phyloP scores from a whole-genome alignment of 2,888 invertebrate genomes.

The Phrixothrix hirtus region DNA sequence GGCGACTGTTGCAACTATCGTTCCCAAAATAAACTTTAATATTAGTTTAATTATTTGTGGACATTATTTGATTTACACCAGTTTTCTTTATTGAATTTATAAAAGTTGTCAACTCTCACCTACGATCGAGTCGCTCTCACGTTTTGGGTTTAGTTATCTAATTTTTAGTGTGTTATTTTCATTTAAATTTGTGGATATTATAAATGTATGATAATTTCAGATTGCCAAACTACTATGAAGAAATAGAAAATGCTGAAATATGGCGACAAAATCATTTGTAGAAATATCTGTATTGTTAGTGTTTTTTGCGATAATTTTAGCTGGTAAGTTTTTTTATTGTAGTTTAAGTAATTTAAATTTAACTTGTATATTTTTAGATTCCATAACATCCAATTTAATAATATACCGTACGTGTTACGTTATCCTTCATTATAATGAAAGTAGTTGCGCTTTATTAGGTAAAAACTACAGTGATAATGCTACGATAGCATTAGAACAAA shows the following conservation, averaged over 20 bases:
- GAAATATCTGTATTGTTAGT: not conserved
- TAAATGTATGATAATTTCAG: too few relatives aligned
- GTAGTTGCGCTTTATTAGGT: constrained; percentile 65
- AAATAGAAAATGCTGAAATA: not conserved
- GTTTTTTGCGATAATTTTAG: not conserved
- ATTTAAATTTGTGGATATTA: not conserved
- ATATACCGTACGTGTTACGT: constrained; percentile 71
- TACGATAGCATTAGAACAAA: constrained; percentile 57
- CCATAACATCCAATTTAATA: constrained; percentile 68
- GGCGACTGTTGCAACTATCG: too few relatives aligned
- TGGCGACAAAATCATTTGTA: not conserved
- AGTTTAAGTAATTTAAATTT: not conserved
- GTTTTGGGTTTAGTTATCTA: too few relatives aligned
- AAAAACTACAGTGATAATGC: constrained; percentile 59
- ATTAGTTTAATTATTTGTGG: too few relatives aligned
- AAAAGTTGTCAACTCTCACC: too few relatives aligned
- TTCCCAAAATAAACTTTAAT: too few relatives aligned
- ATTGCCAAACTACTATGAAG: too few relatives aligned
- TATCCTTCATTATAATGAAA: constrained; percentile 60
- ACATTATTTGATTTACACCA: too few relatives aligned
- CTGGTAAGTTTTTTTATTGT: constrained; percentile 1
- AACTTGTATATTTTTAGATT: constrained; percentile 54
- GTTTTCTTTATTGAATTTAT: too few relatives aligned
- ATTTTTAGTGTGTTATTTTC: not conserved
- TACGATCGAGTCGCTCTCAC: too few relatives aligned